A percentile compares a stretch with the other conserved stretches of the same genome.
phyloP scores from a whole-genome alignment of 2,888 invertebrate genomes.

The Oxytorus armatus region DNA sequence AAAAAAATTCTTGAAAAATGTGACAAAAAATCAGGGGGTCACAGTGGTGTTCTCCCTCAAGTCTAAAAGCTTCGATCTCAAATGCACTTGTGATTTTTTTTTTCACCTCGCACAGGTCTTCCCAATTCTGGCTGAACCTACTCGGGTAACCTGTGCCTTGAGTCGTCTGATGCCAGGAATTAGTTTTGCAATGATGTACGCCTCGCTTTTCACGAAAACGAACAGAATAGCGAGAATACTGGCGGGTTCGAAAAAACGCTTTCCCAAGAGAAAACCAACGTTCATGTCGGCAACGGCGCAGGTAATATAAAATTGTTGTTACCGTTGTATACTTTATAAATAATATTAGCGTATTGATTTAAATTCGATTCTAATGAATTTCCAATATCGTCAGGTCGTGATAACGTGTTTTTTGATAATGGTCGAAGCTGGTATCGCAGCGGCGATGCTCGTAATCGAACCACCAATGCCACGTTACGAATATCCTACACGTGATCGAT shows the following conservation, averaged over 20 bases:
- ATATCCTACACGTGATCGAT: constrained; percentile 85
- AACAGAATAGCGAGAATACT: constrained; percentile 91
- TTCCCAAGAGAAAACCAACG: constrained; percentile 88
- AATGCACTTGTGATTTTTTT: too few species aligned
- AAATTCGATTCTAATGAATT: neutral
- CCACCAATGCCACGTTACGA: constrained; percentile 86
- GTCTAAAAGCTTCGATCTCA: too few species aligned
- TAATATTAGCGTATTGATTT: neutral
- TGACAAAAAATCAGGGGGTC: too few species aligned
- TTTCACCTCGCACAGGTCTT: constrained; percentile 82
- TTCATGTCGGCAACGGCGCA: constrained; percentile 88
- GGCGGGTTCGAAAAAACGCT: constrained; percentile 90
- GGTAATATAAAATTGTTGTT: constrained; percentile 78
- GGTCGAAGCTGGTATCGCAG: constrained; percentile 89
- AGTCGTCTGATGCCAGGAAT: constrained; percentile 87
- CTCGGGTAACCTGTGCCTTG: constrained; percentile 86
- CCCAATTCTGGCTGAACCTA: constrained; percentile 88
- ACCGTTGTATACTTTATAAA: neutral
- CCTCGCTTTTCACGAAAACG: constrained; percentile 91
- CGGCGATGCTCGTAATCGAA: constrained; percentile 87
- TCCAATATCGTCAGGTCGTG: constrained; percentile 85
- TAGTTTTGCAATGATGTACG: constrained; percentile 91
- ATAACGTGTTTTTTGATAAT: constrained; percentile 88
- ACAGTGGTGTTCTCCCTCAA: too few species aligned
- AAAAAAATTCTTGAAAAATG: too few species aligned